Evolutionary conservation across 2,888 invertebrate species (phyloP).

Genomic region (Meganola albula): DNA sequence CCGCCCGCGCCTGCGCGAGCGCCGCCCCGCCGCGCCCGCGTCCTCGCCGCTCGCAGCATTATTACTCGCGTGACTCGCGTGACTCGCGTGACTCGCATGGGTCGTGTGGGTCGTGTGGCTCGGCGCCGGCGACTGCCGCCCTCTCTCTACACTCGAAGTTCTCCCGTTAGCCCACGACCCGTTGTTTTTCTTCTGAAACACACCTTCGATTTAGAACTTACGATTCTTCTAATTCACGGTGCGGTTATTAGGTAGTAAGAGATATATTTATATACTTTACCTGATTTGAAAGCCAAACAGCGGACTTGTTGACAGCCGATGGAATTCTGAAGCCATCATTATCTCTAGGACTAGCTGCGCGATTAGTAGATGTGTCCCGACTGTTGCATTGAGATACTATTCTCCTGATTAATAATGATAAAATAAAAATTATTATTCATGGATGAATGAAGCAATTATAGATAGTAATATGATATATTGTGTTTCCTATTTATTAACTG

Average conservation of each 20-base stretch:
- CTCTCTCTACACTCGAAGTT: constrained; percentile 50
- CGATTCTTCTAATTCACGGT: not conserved
- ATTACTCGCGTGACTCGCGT: too few species aligned
- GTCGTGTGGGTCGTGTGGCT: constrained; percentile 25
- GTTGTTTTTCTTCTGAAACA: constrained; percentile 47
- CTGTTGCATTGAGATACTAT: constrained; percentile 71
- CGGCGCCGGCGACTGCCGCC: constrained; percentile 48
- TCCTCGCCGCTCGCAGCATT: constrained; percentile 18
- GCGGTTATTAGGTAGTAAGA: not conserved
- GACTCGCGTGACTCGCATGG: too few species aligned
- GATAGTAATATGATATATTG: too few species aligned
- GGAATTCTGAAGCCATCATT: constrained; percentile 67
- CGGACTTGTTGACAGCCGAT: constrained; percentile 44
- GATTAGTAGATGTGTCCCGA: constrained; percentile 59
- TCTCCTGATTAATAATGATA: constrained; percentile 43
- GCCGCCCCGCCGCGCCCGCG: constrained; percentile 27
- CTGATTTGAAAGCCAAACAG: constrained; percentile 54
- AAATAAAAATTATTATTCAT: constrained; percentile 1
- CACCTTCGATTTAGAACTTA: not conserved
- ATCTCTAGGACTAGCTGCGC: constrained; percentile 61
- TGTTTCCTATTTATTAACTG: too few species aligned
- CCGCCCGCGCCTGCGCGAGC: constrained; percentile 36
- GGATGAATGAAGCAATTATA: too few species aligned
- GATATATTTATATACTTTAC: constrained; percentile 37
- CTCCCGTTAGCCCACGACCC: constrained; percentile 48